A percentile compares a stretch with the other conserved stretches of the same genome.
phyloP scores from a whole-genome alignment of 2,888 invertebrate species.

The Embidobia sp. region DNA sequence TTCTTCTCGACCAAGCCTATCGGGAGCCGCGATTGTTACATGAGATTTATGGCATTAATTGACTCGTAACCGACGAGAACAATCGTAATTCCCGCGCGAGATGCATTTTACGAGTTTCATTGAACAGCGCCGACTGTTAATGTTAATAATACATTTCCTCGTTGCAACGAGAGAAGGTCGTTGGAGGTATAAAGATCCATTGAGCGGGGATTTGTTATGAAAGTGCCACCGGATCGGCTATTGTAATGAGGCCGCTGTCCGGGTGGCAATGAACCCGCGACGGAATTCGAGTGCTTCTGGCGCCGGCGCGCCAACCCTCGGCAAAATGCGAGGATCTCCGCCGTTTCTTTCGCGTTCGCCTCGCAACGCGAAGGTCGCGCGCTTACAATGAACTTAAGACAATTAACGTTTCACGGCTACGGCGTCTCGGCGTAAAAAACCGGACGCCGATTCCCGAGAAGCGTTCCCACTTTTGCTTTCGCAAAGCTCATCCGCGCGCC shows the following conservation, averaged over 20 bases:
- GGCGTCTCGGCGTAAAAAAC: no score
- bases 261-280: slow-evolving; percentile 35
- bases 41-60: slow-evolving; percentile 12
- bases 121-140: slow-evolving; percentile 29
- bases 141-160: slow-evolving; percentile 47
- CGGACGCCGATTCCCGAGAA: slow-evolving; percentile 10
- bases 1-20: slow-evolving; percentile 1
- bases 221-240: slow-evolving; percentile 44
- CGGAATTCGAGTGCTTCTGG: slow-evolving; percentile 55
- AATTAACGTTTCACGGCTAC: slow-evolving; percentile 37
- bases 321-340: slow-evolving; percentile 52
- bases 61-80: slow-evolving; percentile 25
- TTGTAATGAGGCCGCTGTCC: slow-evolving; percentile 35
- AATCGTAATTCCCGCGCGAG: slow-evolving; percentile 21
- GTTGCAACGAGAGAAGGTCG: slow-evolving; percentile 38
- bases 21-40: not conserved
- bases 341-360: slow-evolving; percentile 30
- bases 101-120: slow-evolving; percentile 32
- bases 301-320: slow-evolving; percentile 49
- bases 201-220: slow-evolving; percentile 46
- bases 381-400: slow-evolving; percentile 45
- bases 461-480: slow-evolving; percentile 26
- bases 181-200: slow-evolving; percentile 25
- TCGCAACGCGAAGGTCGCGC: slow-evolving; percentile 57
- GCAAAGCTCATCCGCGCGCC: slow-evolving; percentile 16